Evolutionary conservation across 2,113 vertebrate genomes (phyloP).

Genomic region (Anser brachyrhynchus): DNA sequence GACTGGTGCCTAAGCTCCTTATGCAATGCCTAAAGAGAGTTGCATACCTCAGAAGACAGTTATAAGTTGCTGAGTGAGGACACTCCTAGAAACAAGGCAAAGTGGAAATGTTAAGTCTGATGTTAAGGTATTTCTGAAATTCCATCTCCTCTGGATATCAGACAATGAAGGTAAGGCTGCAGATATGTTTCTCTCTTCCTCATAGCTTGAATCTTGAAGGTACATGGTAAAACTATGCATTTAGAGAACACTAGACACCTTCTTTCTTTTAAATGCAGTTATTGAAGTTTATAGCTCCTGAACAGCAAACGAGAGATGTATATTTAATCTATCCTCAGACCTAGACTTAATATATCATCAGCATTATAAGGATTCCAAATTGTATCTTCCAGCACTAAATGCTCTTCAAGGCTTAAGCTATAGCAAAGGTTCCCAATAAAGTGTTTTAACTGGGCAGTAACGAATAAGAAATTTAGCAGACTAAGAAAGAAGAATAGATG

Average conservation of each 20-base stretch:
- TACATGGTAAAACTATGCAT: neutral
- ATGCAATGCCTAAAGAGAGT: neutral
- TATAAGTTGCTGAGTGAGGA: neutral
- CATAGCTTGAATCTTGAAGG: constrained; percentile 2
- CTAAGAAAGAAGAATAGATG: neutral
- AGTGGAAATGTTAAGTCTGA: neutral
- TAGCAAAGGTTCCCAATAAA: neutral
- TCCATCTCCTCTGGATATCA: constrained; percentile 10
- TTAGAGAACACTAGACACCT: neutral
- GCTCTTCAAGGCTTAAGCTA: neutral
- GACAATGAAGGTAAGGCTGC: neutral
- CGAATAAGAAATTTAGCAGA: neutral
- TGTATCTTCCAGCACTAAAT: neutral
- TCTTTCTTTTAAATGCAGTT: constrained; percentile 21
- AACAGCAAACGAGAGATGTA: neutral
- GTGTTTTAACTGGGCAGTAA: neutral
- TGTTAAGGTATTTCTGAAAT: constrained; percentile 1
- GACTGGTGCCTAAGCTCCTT: neutral
- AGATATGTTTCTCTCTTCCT: neutral
- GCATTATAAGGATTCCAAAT: neutral
- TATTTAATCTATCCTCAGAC: neutral
- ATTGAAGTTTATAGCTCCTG: constrained; percentile 14
- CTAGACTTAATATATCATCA: neutral
- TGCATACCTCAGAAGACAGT: neutral
- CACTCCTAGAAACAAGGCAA: neutral